Percentiles rank a stretch among this genome's conserved stretches.
phyloP scores from a whole-genome alignment of 2,113 vertebrate species.

The Elanus axillaris region DNA sequence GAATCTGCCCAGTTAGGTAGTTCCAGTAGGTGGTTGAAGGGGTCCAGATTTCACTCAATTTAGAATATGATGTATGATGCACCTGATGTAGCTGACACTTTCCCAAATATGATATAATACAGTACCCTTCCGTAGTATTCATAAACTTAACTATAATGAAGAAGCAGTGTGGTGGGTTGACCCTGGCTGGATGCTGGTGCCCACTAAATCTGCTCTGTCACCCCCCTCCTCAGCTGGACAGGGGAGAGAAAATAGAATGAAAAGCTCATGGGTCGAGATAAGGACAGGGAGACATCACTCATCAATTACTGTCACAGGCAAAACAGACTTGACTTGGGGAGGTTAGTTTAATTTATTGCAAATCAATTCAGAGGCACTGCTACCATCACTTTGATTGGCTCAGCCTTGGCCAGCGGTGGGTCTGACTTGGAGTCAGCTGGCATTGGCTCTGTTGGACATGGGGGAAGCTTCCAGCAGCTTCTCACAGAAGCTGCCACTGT shows the following conservation, averaged over 20 bases:
- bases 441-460: not conserved
- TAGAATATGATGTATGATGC: not conserved
- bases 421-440: not conserved
- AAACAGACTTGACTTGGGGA: not conserved
- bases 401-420: not conserved
- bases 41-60: not conserved
- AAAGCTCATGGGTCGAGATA: not conserved
- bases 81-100: not conserved
- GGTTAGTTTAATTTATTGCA: too few relatives aligned
- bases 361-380: not conserved
- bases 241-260: not conserved
- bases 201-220: not conserved
- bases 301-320: not conserved
- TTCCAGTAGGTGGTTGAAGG: not conserved
- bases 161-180: not conserved
- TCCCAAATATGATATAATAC: not conserved
- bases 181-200: not conserved
- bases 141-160: not conserved
- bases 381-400: not conserved
- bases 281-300: not conserved
- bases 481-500: not conserved
- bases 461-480: not conserved
- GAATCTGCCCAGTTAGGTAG: not conserved
- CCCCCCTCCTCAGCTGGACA: not conserved
- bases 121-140: not conserved